Base-by-base conservation (phyloP, 1,140 invertebrate species). In the Lethrus apterus region DNA sequence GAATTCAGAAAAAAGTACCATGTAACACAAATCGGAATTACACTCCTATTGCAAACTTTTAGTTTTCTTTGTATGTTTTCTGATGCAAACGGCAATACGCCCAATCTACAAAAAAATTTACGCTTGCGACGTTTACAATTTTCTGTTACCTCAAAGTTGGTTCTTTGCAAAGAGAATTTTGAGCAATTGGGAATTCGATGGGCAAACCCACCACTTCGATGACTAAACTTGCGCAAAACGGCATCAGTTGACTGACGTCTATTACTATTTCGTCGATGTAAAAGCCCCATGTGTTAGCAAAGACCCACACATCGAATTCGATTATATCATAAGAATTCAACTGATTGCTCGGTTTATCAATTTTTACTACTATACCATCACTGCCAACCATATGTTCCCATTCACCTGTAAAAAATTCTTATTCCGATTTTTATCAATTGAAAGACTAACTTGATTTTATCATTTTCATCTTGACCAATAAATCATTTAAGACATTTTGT, bases 211-310 rank as follows among this genome's bases (percentile, higher is more conserved):
- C 43, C 4, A 70, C 58, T 48, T 70, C 58, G 1, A 70, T 50
- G 9, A 62, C 44, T 11, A 70, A 24, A 15, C 53, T 59, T 45
- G 69, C 58, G 18, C 35, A 48, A 42, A 63, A 68, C 1, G 52
- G 44, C 1, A 59, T 55, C 13, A 70, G 48, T 21, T 64, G 44
- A 26, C 56, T 45, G 4, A 70, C 58, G 19, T 64, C 59, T 15
- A 71, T 56, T 1, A 58, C 48, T n/a, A 71, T 51, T 57, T 69
- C 56, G 33, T 71, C 68, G 0, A 54, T 40, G 48, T 71, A 71
- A 30, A 57, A 54, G 4, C 69, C 69, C 63, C 63, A 71, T 7
- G 67, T 68, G 26, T 65, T 66, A 4, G 64, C 60, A 19, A 60
- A 68, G 5, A 67, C 61, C 44, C 57, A 64, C 33, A 70, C 38